Evolutionary conservation across 2,888 invertebrate species (phyloP).

Genomic region (Callimorpha dominula): DNA sequence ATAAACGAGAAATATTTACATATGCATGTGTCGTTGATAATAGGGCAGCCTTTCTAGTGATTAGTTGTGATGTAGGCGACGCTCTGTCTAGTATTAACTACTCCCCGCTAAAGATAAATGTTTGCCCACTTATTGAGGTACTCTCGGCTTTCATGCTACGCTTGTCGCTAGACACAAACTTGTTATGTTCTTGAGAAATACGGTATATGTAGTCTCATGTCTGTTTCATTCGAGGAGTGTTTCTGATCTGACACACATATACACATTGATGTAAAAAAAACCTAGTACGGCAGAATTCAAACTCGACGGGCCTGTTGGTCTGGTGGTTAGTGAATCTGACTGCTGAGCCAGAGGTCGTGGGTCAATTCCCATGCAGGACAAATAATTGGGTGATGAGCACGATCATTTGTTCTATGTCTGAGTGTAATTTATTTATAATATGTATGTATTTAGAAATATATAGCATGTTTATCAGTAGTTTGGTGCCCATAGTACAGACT

Average conservation of each 20-base stretch:
- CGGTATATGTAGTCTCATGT: conserved; percentile 52
- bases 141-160: conserved; percentile 59
- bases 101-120: conserved; percentile 64
- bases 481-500: no score
- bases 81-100: conserved; percentile 60
- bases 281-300: not conserved
- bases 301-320: no score
- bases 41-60: conserved; percentile 27
- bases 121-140: conserved; percentile 64
- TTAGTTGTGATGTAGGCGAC: conserved; percentile 47
- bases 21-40: conserved; percentile 19
- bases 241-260: not conserved
- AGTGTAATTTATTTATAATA: no score
- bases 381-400: no score
- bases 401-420: no score
- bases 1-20: conserved; percentile 21
- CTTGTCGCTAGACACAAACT: conserved; percentile 52
- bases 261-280: no score
- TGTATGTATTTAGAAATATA: no score
- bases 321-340: no score
- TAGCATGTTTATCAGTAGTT: no score
- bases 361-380: no score
- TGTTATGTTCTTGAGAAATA: conserved; percentile 55
- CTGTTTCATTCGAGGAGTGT: not conserved
- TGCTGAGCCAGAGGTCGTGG: no score